Base-by-base conservation (phyloP, 1,140 invertebrate genomes). In the Drosophila insularis region DNA sequence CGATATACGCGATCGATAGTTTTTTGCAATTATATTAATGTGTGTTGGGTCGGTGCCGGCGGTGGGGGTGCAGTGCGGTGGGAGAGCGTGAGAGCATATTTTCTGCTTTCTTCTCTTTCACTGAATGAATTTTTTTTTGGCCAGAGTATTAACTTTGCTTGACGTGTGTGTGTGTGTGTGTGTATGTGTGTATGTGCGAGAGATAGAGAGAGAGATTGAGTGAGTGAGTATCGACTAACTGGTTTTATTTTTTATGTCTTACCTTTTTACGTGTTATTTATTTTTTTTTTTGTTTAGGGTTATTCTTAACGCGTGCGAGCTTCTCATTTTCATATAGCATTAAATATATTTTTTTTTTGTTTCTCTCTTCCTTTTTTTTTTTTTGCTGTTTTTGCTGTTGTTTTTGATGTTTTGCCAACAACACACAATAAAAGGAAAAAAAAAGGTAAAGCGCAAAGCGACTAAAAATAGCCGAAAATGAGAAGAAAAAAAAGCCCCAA, bases 241-340 rank as follows among this genome's bases (percentile, higher is more conserved):
- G 82, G 82, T 86, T 86, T 86, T 86, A 63, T 78, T 77, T 65
- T 69, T 50, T 50, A 21, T 50, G 43, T 8, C 43, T 50, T 50
- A 50, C 43, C 43, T 50, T 50, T 50, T 50, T 50, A 50, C 66
- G 65, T 84, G 76, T 71, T 63, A 53, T 74, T 74, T n/a, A n/a
- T 85, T 67, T 67, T 75, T 86, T 87, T 86, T 67, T 67, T 75
- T 86, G 81, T 86, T 86, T 87, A 76, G 82, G 82, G 82, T 89
- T 87, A 87, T 87, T 87, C 82, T 89, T 87, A 86, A 80, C 76
- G 68, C 68, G 70, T 73, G 71, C 59, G 59, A 64, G 59, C 67
- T 65, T 77, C 68, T 74, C 81, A 84, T 82, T 82, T 82, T 81
- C 80, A 84, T 84, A 68, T 68, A 85, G 73, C 80, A 84, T 80